Evolutionary conservation across 2,797 vertebrate species (phyloP).

Genomic region (Acanthurus tractus): DNA sequence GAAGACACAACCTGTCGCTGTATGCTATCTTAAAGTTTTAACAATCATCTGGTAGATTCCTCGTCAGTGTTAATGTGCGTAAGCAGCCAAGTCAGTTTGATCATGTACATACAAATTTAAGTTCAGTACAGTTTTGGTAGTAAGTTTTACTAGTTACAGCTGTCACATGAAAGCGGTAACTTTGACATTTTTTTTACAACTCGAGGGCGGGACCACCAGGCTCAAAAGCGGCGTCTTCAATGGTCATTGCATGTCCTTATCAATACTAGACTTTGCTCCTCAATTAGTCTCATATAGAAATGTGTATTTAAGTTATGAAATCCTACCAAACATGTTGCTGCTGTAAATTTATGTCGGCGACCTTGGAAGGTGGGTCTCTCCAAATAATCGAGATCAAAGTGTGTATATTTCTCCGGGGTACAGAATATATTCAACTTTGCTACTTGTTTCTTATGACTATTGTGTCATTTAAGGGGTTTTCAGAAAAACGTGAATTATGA

Average conservation of each 20-base stretch:
- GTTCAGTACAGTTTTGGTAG: slow-evolving; percentile 6
- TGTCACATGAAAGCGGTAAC: slow-evolving; percentile 45
- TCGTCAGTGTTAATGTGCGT: slow-evolving; percentile 7
- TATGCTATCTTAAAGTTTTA: slow-evolving; percentile 4
- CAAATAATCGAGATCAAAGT: not conserved
- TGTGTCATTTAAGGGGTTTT: not conserved
- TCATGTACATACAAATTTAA: slow-evolving; percentile 1
- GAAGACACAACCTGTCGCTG: slow-evolving; percentile 13
- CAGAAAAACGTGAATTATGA: not conserved
- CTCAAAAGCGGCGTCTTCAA: too few relatives aligned
- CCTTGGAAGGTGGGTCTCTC: not conserved
- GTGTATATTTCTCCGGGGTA: not conserved
- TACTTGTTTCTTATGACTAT: not conserved
- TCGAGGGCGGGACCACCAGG: not conserved
- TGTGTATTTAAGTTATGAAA: slow-evolving; percentile 12
- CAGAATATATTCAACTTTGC: not conserved
- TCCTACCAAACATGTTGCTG: not conserved
- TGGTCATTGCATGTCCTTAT: slow-evolving; percentile 27
- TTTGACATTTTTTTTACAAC: slow-evolving; percentile 43
- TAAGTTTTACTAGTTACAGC: slow-evolving; percentile 8
- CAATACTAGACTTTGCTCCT: slow-evolving; percentile 56
- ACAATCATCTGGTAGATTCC: slow-evolving; percentile 11
- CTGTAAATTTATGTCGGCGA: not conserved
- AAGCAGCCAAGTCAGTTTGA: slow-evolving; percentile 20
- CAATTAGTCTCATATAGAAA: slow-evolving; percentile 41